phyloP scores from a whole-genome alignment of 2,113 vertebrate species.

The Cyprinodon tularosa region DNA sequence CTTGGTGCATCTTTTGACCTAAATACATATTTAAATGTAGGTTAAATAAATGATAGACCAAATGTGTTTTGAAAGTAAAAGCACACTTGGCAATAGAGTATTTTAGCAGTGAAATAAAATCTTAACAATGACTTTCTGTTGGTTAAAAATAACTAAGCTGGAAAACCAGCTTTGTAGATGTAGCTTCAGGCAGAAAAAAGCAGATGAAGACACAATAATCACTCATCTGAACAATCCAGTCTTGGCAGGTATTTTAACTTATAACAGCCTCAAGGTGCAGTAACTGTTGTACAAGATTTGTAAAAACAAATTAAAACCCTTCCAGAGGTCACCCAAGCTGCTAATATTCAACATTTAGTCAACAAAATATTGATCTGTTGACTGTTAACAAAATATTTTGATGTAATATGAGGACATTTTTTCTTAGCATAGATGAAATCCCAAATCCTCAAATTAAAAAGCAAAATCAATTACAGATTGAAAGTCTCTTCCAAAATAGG shows the following conservation, averaged over 20 bases:
- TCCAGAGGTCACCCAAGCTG: not conserved
- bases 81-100: too few relatives aligned
- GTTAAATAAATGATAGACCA: too few relatives aligned
- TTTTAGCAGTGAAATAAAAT: not conserved
- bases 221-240: not conserved
- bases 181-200: not conserved
- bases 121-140: not conserved
- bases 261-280: not conserved
- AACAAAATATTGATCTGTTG: not conserved
- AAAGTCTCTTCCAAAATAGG: not conserved
- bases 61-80: not conserved
- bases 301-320: not conserved
- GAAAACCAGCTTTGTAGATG: too few relatives aligned
- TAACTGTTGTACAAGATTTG: not conserved
- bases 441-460: not conserved
- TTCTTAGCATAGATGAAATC: not conserved
- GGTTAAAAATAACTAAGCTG: too few relatives aligned
- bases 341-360: not conserved
- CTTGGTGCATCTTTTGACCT: too few relatives aligned
- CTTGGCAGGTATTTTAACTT: not conserved
- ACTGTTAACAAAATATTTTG: not conserved
- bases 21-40: too few relatives aligned
- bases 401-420: not conserved
- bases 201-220: not conserved
- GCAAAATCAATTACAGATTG: not conserved